Percentiles rank a stretch among this genome's conserved stretches.
phyloP scores from a whole-genome alignment of 2,113 vertebrate genomes.

The Perccottus glenii region DNA sequence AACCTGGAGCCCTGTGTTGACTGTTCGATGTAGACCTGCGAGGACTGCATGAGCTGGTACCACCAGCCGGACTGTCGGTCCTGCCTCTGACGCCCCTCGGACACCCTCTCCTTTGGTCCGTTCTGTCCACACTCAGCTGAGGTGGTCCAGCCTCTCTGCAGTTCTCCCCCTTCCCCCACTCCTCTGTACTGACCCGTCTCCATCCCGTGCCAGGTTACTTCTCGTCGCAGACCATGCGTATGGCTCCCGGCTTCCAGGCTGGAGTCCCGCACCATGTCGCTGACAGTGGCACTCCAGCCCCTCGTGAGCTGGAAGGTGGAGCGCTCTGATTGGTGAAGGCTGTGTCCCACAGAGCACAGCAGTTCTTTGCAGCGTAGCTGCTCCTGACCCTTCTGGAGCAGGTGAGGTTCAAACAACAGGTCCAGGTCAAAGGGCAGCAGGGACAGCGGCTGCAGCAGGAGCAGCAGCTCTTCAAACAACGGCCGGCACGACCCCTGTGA shows the following conservation, averaged over 20 bases:
- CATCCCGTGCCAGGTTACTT: constrained; percentile 64
- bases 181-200: constrained; percentile 33
- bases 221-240: constrained; percentile 53
- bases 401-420: constrained; percentile 89
- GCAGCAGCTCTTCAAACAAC: constrained; percentile 91
- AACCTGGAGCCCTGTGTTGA: constrained; percentile 85
- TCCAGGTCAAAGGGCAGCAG: constrained; percentile 95
- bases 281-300: constrained; percentile 69
- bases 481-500: constrained; percentile 86
- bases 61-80: constrained; percentile 92
- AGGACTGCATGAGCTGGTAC: constrained; percentile 99
- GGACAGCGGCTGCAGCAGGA: constrained; percentile 93
- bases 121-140: no score
- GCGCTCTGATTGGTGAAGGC: constrained; percentile 83
- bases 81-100: constrained; percentile 60
- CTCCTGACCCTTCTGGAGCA: constrained; percentile 88
- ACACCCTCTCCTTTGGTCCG: no score
- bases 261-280: constrained; percentile 58
- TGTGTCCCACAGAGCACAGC: constrained; percentile 86
- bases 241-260: constrained; percentile 44
- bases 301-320: constrained; percentile 95
- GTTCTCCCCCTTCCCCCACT: constrained; percentile 34
- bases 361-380: constrained; percentile 91
- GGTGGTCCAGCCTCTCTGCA: no score
- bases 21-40: constrained; percentile 95